These are phyloP conservation scores for Ganaspis sp. DNA, from an alignment of 1,140 invertebrate genomes.

Conservation along the genomic window DNA sequence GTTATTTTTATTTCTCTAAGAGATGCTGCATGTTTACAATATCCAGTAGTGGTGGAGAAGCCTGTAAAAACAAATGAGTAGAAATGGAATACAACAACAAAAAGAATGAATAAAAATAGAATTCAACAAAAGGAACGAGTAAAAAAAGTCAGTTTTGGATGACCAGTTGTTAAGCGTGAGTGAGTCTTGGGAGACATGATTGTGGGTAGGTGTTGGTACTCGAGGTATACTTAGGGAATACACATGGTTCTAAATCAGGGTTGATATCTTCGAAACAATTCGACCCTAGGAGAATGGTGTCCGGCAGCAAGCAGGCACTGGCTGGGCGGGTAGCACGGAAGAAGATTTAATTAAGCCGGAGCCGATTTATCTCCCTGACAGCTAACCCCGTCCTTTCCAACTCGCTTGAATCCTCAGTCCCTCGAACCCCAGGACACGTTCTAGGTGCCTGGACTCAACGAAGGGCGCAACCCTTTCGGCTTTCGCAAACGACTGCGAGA, in stretches of 20 bases:
- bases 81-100: too few relatives aligned
- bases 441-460: constrained; percentile 48
- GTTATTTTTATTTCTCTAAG: too few relatives aligned
- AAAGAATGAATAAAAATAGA: too few relatives aligned
- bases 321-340: constrained; percentile 68
- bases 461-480: constrained; percentile 59
- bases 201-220: constrained; percentile 58
- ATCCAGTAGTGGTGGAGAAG: too few relatives aligned
- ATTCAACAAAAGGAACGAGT: neutral
- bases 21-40: too few relatives aligned
- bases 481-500: constrained; percentile 47
- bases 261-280: constrained; percentile 75
- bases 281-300: constrained; percentile 64
- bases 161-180: neutral
- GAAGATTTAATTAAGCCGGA: constrained; percentile 78
- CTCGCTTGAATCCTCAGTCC: constrained; percentile 63
- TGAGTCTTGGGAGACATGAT: constrained; percentile 2
- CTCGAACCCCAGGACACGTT: constrained; percentile 64
- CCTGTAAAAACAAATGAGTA: too few relatives aligned
- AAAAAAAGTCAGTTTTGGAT: neutral
- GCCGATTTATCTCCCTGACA: constrained; percentile 77
- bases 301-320: constrained; percentile 58
- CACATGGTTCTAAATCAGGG: constrained; percentile 71
- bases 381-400: constrained; percentile 69
- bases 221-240: constrained; percentile 65